Evolutionary conservation across 2,888 invertebrate species (phyloP).

Genomic region (Cryptus armator): DNA sequence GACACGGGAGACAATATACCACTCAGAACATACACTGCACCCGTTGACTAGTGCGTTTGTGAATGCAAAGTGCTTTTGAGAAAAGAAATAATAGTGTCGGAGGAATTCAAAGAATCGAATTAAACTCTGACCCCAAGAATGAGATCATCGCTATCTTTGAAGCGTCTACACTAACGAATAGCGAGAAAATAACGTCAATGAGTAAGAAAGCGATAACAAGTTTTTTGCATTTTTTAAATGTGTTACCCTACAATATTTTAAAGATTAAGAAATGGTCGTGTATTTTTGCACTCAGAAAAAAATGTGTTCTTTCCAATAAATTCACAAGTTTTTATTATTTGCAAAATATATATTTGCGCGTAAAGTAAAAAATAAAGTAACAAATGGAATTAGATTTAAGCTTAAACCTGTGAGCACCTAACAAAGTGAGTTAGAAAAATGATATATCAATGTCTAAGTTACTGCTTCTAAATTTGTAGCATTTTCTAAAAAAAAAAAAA

Average conservation of each 20-base stretch:
- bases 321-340: too few relatives aligned
- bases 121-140: not conserved
- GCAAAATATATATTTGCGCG: too few relatives aligned
- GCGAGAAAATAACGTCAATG: not conserved
- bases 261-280: too few relatives aligned
- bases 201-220: not conserved
- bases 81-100: conserved; percentile 14
- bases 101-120: conserved; percentile 19
- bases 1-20: conserved; percentile 69
- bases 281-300: too few relatives aligned
- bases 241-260: too few relatives aligned
- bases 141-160: not conserved
- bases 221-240: not conserved
- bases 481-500: not conserved
- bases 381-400: too few relatives aligned
- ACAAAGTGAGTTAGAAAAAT: not conserved
- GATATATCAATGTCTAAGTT: not conserved
- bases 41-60: conserved; percentile 36
- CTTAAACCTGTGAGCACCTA: not conserved
- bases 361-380: too few relatives aligned
- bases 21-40: conserved; percentile 38
- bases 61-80: conserved; percentile 61
- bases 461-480: not conserved
- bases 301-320: too few relatives aligned
- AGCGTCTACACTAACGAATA: not conserved